Percentiles rank a stretch among this genome's conserved stretches.
Conservation (phyloP, 2,888 invertebrate species). For the Nasonia oneida region DNA sequence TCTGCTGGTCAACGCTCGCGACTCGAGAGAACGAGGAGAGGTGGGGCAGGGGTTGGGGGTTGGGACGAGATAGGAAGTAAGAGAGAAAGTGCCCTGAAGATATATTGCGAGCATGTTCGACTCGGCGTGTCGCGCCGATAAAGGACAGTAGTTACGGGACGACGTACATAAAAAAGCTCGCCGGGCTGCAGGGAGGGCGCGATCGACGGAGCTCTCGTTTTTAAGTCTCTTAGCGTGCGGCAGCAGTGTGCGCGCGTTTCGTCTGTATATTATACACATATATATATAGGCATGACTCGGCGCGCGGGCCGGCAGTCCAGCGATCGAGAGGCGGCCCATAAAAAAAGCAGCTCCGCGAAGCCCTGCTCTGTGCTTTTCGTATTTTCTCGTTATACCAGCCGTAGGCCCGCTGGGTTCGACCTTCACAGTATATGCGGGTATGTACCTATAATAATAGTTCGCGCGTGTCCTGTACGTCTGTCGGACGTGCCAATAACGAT, state of each 20-base stretch:
- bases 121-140: slow-evolving; percentile 50
- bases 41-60: not conserved
- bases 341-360: slow-evolving; percentile 2
- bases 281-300: not conserved
- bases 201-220: not conserved
- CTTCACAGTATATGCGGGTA: too few species aligned
- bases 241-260: not conserved
- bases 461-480: not conserved
- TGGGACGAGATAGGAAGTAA: not conserved
- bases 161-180: slow-evolving; percentile 34
- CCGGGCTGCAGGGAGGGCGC: not conserved
- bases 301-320: not conserved
- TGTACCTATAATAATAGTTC: too few species aligned
- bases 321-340: not conserved
- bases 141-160: slow-evolving; percentile 41
- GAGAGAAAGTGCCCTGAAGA: slow-evolving; percentile 32
- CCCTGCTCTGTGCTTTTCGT: not conserved
- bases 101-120: slow-evolving; percentile 35
- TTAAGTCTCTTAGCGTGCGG: not conserved
- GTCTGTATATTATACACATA: not conserved
- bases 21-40: not conserved
- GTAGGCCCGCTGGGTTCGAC: not conserved
- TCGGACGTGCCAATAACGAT: not conserved
- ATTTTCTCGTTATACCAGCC: slow-evolving; percentile 9
- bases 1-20: slow-evolving; percentile 20